Base-by-base conservation (phyloP, 2,888 invertebrate genomes). In the Catotricha subobsoleta region DNA sequence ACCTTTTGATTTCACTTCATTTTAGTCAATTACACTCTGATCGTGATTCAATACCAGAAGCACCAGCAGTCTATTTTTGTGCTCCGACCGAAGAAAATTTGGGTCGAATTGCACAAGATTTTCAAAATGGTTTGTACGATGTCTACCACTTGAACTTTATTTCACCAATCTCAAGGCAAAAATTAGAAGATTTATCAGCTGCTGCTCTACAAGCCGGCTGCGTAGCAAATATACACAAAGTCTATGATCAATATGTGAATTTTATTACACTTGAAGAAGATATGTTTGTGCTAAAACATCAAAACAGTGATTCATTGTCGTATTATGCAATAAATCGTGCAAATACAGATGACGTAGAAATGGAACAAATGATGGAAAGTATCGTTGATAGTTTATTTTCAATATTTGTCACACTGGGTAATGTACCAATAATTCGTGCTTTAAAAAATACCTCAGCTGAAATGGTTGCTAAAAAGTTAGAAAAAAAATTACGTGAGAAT, bases 201-300 rank as follows among this genome's bases (percentile, higher is more conserved):
- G 80, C 91, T 2, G 88, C 95, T 1, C 72, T 98, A 35, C 82
- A 88, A 52, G 78, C 88, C 0, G 87, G 87, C 52, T 80, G 84
- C 49, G 87, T 90, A n/a, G 74, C 83, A 31, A 83, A 81, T 56
- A 84, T 97, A 44, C 86, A 90, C 48, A 94, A 94, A 67, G 83
- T 98, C 12, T 95, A 79, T 65, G 98, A 99, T 62, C 98, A 99
- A 64, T 98, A 97, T 69, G 71, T 97, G 41, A 97, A 97, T 66
- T 99, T 98, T 54, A 94, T 99, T 51, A 84, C 90, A 36, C 66
- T 99, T 48, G 98, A 99, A 67, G 94, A 98, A 64, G 95, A 98
- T 58, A 74, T 99, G 60, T 99, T 97, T 64, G 76, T 88, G 41
- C 67, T 95, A 53, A 80, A 87, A 55, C 90, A 95, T 62, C 90